Conservation (phyloP, 2,888 invertebrate species). For the Automeris io region DNA sequence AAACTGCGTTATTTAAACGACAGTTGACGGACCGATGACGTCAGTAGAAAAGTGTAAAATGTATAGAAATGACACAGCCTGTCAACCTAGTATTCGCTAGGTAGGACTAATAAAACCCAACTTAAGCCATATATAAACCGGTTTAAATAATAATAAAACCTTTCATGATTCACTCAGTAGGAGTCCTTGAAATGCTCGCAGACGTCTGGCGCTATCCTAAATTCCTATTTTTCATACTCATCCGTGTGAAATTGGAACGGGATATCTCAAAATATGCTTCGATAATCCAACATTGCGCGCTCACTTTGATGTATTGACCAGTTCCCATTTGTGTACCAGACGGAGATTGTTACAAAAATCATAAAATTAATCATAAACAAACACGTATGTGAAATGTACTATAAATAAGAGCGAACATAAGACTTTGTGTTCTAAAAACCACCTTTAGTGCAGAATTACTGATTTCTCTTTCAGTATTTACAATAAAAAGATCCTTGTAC, state of each 20-base stretch:
- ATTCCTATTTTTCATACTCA: not conserved
- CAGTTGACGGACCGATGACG: no score
- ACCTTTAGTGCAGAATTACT: not conserved
- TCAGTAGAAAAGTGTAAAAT: no score
- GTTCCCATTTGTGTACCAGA: not conserved
- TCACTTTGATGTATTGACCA: not conserved
- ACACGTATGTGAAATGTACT: not conserved
- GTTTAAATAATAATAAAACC: no score
- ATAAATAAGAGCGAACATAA: not conserved
- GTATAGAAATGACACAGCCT: no score
- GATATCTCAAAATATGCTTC: conserved; percentile 2
- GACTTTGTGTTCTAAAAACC: not conserved
- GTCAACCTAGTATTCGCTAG: no score
- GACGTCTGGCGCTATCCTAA: conserved; percentile 13
- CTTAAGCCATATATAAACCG: no score
- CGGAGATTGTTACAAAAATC: conserved; percentile 1
- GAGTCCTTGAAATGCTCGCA: conserved; percentile 22
- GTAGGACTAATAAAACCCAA: no score
- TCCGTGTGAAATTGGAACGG: conserved; percentile 5
- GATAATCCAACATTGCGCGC: not conserved
- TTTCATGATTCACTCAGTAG: conserved; percentile 38
- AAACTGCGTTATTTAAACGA: no score
- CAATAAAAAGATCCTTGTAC: no score
- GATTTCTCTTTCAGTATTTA: no score
- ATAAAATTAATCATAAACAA: not conserved